Evolutionary conservation across 64 coral and sea anemone species (phyloP), one percentile per base, ranked within the genome.

Genomic region (Pocillopora damicornis): DNA sequence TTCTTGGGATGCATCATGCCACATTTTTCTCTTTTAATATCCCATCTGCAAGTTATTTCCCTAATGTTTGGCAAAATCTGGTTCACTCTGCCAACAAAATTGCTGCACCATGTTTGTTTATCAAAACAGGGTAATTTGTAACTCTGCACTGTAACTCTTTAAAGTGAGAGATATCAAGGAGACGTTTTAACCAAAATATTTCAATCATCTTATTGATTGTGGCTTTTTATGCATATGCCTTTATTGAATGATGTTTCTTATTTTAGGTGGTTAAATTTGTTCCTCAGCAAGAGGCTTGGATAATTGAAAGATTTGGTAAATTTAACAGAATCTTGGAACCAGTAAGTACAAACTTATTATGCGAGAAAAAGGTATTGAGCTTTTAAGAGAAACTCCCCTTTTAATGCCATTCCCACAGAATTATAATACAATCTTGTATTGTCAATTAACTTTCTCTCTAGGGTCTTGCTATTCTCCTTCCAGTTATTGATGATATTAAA

Each of bases 301-400:
- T 98, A 63, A 91, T 98, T 68, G 95, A 98, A 57, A 91, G 95
- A 78, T 98, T 98, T 98, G 95, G 95, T 74, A 91, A 91, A 86
- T 93, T 98, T 61, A 79, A 88, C 68, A 74, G 92, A 88, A 90
- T 93, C 61, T 91, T 98, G 57, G 91, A 91, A 8, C 95, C 95
- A 15, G 95, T 98, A 98, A 91, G 91, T 76, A 57, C 38, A 35
- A 76, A 57, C 25, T 75, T 22, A 23, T n/a, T 4, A 18, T 66
- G 25, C 11, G 1, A 60, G 60, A 4, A 51, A 67, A 67, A n/a
- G 17, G 0, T 18, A 20, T 61, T 1, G 11, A 37, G 14, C n/a
- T 80, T 9, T 80, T 79, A 80, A 38, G 57, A 8, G 15, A 15
- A 36, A 73, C 11, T 37, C 1, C 22, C 11, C 0, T 64, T 15